These are phyloP conservation scores for Phoxinus dragarum DNA, from an alignment of 2,797 vertebrate species.

Conservation along the genomic window DNA sequence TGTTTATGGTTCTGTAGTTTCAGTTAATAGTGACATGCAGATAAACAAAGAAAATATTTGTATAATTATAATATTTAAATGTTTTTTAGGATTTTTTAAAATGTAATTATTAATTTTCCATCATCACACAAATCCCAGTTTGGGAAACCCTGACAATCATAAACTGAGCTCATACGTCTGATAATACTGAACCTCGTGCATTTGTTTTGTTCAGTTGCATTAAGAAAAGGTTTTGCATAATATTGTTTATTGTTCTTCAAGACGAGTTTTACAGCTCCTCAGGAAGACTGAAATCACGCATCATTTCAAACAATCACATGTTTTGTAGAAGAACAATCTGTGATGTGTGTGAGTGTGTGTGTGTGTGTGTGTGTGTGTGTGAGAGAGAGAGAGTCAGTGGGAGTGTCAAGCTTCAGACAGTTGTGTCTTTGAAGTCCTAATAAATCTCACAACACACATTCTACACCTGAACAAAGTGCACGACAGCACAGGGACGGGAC, in stretches of 20 bases:
- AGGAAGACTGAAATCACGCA: slow-evolving; percentile 19
- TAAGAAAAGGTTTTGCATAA: background rate
- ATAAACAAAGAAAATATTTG: background rate
- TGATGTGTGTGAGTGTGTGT: background rate
- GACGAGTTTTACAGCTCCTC: slow-evolving; percentile 16
- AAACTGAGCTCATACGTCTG: background rate
- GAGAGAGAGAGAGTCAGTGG: slow-evolving; percentile 16
- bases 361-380: no score
- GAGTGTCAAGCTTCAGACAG: slow-evolving; percentile 62
- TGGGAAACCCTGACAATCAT: background rate
- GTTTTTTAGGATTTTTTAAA: no score
- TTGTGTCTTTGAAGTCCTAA: slow-evolving; percentile 51
- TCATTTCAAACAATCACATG: slow-evolving; percentile 18
- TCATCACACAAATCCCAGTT: background rate
- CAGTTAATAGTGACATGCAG: background rate
- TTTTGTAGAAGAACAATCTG: slow-evolving; percentile 12
- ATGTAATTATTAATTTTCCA: background rate
- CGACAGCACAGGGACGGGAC: background rate
- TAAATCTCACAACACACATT: slow-evolving; percentile 46
- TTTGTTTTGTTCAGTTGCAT: background rate
- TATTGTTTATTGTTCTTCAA: background rate
- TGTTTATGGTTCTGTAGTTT: background rate
- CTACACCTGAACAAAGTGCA: slow-evolving; percentile 48
- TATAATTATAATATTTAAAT: no score
- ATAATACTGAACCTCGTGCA: accelerated